Conservation (phyloP, 2,797 vertebrate genomes). For the Enteromius anoplus region DNA sequence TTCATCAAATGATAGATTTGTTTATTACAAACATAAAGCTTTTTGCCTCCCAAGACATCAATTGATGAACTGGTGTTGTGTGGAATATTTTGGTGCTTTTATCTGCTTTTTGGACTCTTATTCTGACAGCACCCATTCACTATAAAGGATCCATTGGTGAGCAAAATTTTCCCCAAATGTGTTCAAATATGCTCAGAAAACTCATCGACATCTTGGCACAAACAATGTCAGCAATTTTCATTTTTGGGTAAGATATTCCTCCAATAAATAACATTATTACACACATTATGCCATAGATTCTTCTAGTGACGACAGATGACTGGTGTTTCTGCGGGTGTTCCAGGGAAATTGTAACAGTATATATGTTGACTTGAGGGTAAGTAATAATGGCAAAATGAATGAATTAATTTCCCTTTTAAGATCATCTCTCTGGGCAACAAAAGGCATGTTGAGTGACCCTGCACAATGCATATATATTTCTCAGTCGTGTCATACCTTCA, state of each 20-base stretch:
- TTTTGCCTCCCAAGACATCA: not conserved
- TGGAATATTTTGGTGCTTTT: not conserved
- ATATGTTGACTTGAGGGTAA: not conserved
- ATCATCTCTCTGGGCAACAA: not conserved
- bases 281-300: not conserved
- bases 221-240: no score
- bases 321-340: not conserved
- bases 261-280: not conserved
- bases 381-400: not conserved
- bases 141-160: not conserved
- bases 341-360: not conserved
- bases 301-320: not conserved
- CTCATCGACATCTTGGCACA: no score
- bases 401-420: no score
- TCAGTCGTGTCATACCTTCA: conserved; percentile 83
- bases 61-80: no score
- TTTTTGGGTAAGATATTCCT: no score
- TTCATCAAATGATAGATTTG: not conserved
- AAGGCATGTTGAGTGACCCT: not conserved
- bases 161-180: not conserved
- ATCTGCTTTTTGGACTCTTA: not conserved
- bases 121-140: not conserved
- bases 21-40: not conserved
- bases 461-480: not conserved
- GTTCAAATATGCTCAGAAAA: not conserved